Base-by-base conservation (phyloP, 2,888 invertebrate species). In the Schrankia costaestrigalis region DNA sequence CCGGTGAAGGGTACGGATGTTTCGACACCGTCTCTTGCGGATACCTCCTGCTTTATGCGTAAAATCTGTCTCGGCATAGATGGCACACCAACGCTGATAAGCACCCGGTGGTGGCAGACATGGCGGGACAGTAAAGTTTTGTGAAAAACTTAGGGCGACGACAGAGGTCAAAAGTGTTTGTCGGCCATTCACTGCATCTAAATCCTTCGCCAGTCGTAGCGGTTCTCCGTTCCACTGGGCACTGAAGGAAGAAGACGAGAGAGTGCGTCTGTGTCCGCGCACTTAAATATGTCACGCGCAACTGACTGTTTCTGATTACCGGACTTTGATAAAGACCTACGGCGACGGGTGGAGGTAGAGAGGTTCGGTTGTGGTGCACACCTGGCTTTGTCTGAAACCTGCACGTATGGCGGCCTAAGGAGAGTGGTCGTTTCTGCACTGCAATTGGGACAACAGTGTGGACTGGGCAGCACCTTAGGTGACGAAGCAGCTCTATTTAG, bases 401-500 rank as follows among this genome's bases (percentile, higher is more conserved):
- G n/a, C 28, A 28, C 19, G 8, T 19, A 17, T 14, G 28, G 27
- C 12, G 27, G 27, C 19, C 11, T 11, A 3, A 11, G 18, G 12
- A 12, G n/a, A 29, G 26, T 33, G 38, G 38, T 39, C 30, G 30
- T 15, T 32, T 29, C 7, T n/a, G 19, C 35, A 21, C 21, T 31
- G 28, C 27, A 34, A 3, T 23, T 27, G 31, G 28, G 22, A 30
- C n/a, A 10, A 31, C 11, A 34, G 27, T 25, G 32, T 10, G 17
- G 17, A 17, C 17, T 26, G n/a, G 26, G 26, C 36, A 41, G 41
- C 36, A 36, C 29, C 19, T 22, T 3, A 7, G 26, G 28, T 23
- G 44, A 44, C 46, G 13, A 35, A 47, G 52, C 50, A 56, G 48
- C 51, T 18, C 48, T 52, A 26, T 56, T 56, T 24, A n/a, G n/a